Evolutionary conservation across 1,140 invertebrate genomes (phyloP), one percentile per base, ranked within the genome.

Genomic region (Caenorhabditis inopinata): DNA sequence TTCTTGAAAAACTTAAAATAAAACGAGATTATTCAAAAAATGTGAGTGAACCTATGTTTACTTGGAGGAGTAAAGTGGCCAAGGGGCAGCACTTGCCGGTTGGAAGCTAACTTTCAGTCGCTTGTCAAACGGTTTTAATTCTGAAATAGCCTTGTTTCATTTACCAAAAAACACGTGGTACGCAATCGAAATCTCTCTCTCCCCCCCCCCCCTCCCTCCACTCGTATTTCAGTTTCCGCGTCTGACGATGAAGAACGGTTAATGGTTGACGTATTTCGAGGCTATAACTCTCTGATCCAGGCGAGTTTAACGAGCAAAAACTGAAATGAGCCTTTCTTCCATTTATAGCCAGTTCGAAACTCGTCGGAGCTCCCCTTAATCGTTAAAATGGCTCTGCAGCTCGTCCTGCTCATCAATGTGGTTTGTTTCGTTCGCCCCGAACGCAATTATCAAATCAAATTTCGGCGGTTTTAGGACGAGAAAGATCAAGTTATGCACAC

Each of bases 401-500:
- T 99, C 88, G 96, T 98, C 83, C 96, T 99, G 90, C 93, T 99
- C 82, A 99, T 99, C 90, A 98, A 97, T 90, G 96, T 99, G 91
- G 58, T 68, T 68, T 4, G 58, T 68, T 9, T 7, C 29, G 14
- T 9, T 32, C n/a, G 14, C 53, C n/a, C 35, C 35, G 14, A 12
- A 62, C 23, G 5, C 27, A 62, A 32, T 62, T 62, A 16, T 35
- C 53, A 32, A 62, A 32, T 53, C n/a, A 9, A 58, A 58, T 12
- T 58, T 6, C 11, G 7, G 6, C 35, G 3, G 7, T 38, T 68
- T 68, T 38, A 68, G 58, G 97, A 98, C 92, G 93, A 94, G 92
- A 86, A 85, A 58, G 84, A 86, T 68, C 85, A 88, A 79, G 85
- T 88, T 46, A 88, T 88, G 87, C 87, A 88, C 45, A 88, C 86